Evolutionary conservation across 2,888 invertebrate genomes (phyloP).

Genomic region (Enchytraeus crypticus): DNA sequence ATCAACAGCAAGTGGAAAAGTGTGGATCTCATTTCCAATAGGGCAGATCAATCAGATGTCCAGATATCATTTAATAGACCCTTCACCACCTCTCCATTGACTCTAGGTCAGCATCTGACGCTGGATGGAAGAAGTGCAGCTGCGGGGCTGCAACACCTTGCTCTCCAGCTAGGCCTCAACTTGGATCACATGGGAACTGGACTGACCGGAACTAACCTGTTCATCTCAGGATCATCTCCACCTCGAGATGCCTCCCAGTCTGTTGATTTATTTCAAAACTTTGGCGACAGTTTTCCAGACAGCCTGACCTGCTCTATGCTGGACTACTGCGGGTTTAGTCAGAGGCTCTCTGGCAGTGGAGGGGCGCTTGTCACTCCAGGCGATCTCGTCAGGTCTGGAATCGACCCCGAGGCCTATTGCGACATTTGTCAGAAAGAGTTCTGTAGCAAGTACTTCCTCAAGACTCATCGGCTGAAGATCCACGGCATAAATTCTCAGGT

Average conservation of each 20-base stretch:
- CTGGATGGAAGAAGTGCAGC: not conserved
- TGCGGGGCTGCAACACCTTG: not conserved
- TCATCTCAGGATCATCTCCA: no score
- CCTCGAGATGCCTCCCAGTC: not conserved
- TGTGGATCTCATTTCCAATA: no score
- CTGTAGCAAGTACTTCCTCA: conserved; percentile 92
- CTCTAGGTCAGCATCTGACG: no score
- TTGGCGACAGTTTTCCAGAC: no score
- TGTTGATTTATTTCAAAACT: no score
- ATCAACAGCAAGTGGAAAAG: no score
- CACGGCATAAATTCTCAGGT: conserved; percentile 66
- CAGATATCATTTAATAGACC: no score
- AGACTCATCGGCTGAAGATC: conserved; percentile 94
- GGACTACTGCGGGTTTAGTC: not conserved
- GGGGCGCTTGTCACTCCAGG: not conserved
- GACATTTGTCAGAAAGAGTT: conserved; percentile 87
- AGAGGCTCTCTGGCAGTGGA: not conserved
- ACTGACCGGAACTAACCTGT: not conserved
- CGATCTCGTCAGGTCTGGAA: conserved; percentile 2
- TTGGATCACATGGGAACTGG: not conserved
- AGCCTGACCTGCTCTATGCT: no score
- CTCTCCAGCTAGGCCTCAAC: not conserved
- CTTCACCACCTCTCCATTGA: no score
- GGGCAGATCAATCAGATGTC: no score
- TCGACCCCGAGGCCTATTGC: conserved; percentile 49